These are phyloP conservation scores for Drosophila truncata DNA, from an alignment of 1,140 invertebrate genomes.

Conservation along the genomic window DNA sequence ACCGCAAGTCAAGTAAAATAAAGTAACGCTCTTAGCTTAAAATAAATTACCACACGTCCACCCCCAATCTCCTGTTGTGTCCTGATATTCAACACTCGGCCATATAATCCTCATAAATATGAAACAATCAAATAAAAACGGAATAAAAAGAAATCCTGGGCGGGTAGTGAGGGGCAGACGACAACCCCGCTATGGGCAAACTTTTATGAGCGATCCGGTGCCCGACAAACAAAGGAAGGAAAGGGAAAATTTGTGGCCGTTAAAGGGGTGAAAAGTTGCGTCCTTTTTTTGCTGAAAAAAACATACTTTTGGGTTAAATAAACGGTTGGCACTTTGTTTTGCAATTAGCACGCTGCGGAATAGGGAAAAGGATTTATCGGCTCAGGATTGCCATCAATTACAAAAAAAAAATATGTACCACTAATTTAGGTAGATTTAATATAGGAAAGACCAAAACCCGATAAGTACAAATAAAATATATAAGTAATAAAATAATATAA, in stretches of 20 bases:
- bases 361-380: slow-evolving; percentile 32
- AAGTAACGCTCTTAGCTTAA: slow-evolving; percentile 54
- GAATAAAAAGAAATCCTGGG: slow-evolving; percentile 45
- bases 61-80: slow-evolving; percentile 31
- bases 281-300: slow-evolving; percentile 43
- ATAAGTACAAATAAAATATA: background rate
- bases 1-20: slow-evolving; percentile 27
- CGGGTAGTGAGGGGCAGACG: slow-evolving; percentile 17
- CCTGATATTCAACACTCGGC: slow-evolving; percentile 56
- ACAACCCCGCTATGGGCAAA: slow-evolving; percentile 44
- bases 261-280: slow-evolving; percentile 66
- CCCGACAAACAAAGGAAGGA: slow-evolving; percentile 45
- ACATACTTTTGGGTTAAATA: slow-evolving; percentile 56
- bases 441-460: background rate
- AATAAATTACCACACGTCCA: slow-evolving; percentile 71
- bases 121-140: slow-evolving; percentile 81
- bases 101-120: slow-evolving; percentile 81
- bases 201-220: slow-evolving; percentile 43
- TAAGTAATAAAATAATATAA: background rate
- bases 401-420: slow-evolving; percentile 29
- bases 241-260: slow-evolving; percentile 46
- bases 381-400: slow-evolving; percentile 45
- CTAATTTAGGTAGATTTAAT: slow-evolving; percentile 23
- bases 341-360: slow-evolving; percentile 48
- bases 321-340: slow-evolving; percentile 66